Conservation (phyloP, 2,888 invertebrate species). For the Eucera pruinosa region DNA sequence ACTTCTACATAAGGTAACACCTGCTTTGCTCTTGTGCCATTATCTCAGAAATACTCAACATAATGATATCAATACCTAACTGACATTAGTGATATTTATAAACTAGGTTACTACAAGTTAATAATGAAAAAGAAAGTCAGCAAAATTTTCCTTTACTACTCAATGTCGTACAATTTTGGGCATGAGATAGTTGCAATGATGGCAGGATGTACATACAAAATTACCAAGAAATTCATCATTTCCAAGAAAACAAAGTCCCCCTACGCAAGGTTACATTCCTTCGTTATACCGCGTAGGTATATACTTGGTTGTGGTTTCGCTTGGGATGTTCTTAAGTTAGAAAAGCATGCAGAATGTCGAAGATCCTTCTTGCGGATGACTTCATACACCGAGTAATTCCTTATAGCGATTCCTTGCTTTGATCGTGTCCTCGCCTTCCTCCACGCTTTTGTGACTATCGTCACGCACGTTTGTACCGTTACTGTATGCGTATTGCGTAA, state of each 20-base stretch:
- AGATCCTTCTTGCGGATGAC: conserved; percentile 3
- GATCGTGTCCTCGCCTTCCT: conserved; percentile 9
- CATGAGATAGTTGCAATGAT: not conserved
- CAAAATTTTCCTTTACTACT: too few relatives aligned
- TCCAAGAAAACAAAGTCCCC: conserved; percentile 51
- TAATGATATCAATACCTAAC: too few relatives aligned
- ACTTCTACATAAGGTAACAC: too few relatives aligned
- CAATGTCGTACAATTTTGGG: not conserved
- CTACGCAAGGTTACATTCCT: conserved; percentile 42
- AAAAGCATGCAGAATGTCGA: conserved; percentile 1
- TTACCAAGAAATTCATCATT: conserved; percentile 30
- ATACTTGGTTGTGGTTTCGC: conserved; percentile 33
- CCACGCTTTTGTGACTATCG: conserved; percentile 27
- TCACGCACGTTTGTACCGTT: conserved; percentile 55
- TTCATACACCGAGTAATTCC: conserved; percentile 10
- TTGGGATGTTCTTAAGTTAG: conserved; percentile 17
- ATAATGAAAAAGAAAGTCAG: too few relatives aligned
- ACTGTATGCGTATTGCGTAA: conserved; percentile 22
- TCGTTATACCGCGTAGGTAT: conserved; percentile 3
- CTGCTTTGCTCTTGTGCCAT: too few relatives aligned
- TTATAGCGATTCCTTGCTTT: conserved; percentile 8
- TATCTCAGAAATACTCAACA: too few relatives aligned
- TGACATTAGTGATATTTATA: too few relatives aligned
- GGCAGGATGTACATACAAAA: not conserved
- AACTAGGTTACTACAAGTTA: too few relatives aligned